Percentiles rank a stretch among this genome's conserved stretches.
Evolutionary conservation across 2,113 vertebrate genomes (phyloP).

Genomic region (Spilogale gracilis): DNA sequence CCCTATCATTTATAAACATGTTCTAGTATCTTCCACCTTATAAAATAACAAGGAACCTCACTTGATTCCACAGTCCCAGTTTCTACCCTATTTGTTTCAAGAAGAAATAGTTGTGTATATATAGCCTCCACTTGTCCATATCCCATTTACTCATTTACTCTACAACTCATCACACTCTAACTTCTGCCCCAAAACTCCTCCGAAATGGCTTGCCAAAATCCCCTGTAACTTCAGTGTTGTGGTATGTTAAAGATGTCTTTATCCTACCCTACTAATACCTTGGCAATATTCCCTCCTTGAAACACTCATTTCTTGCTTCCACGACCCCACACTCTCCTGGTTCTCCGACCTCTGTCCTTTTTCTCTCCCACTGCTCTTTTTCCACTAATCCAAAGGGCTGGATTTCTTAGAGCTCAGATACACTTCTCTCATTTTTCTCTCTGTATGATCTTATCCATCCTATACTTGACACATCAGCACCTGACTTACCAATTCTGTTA

Average conservation of each 20-base stretch:
- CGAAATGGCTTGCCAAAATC: neutral
- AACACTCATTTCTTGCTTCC: neutral
- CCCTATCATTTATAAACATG: neutral
- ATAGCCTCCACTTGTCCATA: neutral
- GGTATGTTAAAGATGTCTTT: neutral
- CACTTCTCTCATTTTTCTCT: neutral
- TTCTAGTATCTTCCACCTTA: neutral
- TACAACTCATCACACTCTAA: neutral
- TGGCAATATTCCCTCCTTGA: neutral
- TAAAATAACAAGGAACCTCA: neutral
- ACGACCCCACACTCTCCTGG: neutral
- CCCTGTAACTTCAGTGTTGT: neutral
- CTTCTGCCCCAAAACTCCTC: neutral
- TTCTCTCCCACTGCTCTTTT: neutral
- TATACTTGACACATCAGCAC: neutral
- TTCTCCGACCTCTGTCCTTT: neutral
- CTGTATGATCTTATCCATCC: neutral
- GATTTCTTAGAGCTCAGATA: neutral
- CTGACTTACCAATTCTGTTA: neutral
- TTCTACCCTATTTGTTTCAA: neutral
- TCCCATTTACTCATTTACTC: neutral
- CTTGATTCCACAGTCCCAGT: neutral
- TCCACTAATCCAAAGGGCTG: neutral
- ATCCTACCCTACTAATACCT: neutral
- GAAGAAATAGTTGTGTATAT: neutral